Conservation (phyloP, 2,113 vertebrate species). For the Guaruba guarouba region DNA sequence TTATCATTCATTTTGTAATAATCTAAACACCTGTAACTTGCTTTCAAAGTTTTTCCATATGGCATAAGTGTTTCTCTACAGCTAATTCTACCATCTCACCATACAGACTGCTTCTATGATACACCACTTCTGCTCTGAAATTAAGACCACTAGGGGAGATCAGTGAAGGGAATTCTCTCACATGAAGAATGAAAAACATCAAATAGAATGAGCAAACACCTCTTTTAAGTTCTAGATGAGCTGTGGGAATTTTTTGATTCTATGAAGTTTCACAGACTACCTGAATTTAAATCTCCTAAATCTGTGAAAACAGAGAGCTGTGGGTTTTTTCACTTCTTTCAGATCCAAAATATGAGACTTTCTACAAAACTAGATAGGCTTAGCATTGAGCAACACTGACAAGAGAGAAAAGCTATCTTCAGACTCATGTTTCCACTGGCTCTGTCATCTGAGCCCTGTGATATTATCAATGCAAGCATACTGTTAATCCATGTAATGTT, state of each 20-base stretch:
- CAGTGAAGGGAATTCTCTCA: slow-evolving; percentile 25
- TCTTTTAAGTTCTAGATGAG: slow-evolving; percentile 32
- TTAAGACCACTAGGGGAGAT: slow-evolving; percentile 37
- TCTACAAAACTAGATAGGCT: not conserved
- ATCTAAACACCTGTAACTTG: not conserved
- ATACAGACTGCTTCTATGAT: not conserved
- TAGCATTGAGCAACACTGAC: not conserved
- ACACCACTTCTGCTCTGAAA: slow-evolving; percentile 4
- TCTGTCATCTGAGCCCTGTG: not conserved
- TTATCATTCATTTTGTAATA: not conserved
- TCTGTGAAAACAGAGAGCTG: not conserved
- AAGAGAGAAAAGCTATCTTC: not conserved
- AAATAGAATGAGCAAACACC: not conserved
- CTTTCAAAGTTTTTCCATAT: not conserved
- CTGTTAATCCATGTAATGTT: not conserved
- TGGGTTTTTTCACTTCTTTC: not conserved
- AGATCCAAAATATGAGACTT: not conserved
- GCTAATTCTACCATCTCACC: not conserved
- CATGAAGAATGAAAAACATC: slow-evolving; percentile 26
- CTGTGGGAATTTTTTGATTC: slow-evolving; percentile 16
- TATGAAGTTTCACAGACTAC: not conserved
- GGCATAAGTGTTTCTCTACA: not conserved
- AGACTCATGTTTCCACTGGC: not conserved
- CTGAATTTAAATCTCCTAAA: slow-evolving; percentile 16
- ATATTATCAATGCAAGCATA: not conserved